Evolutionary conservation across 2,113 vertebrate genomes (phyloP), one percentile per base, ranked within the genome.

Genomic region (Seriola dumerili): DNA sequence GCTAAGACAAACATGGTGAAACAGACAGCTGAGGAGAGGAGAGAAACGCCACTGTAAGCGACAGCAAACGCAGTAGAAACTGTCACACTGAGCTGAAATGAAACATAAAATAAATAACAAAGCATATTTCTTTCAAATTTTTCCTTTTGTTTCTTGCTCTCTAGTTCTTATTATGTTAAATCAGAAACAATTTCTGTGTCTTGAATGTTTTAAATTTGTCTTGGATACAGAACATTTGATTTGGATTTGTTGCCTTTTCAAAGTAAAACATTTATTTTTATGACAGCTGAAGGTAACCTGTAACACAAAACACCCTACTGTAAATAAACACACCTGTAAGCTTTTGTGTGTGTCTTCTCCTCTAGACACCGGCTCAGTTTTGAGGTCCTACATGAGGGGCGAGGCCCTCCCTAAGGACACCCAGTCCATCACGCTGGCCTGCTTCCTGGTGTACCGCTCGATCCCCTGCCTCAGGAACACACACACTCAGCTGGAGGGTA

Each of bases 381-480:
- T 96, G 54, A 93, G 95, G 48, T 93, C 96, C 69, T 99, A 99
- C 90, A 91, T 99, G 83, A 96, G 87, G 0, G 94, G 95, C 1
- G 95, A 96, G 89, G 87, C 91, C 36, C 84, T 93, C 0, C 93
- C 94, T 5, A 94, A 94, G 3, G 91, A 90, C 13, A 12, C 91
- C 0, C 95, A 96, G 23, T 93, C 94, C 14, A 93, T 89, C 84
- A 95, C 96, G 95, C 89, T 99, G 91, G 96, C 97, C 40, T 98
- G 97, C 86, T 99, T 98, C 91, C 94, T 99, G 2, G 95, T 98
- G 36, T 99, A 98, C 92, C 96, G 98, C 84, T 97, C 97, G 0
- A 93, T 99, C 77, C 97, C 97, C 0, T 96, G 94, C 0, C 96
- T 96, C 0, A 93, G 84, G 46, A 96, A 95, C 87, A 93, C 93